phyloP scores from a whole-genome alignment of 2,888 invertebrate genomes.

The Synergus japonicus region DNA sequence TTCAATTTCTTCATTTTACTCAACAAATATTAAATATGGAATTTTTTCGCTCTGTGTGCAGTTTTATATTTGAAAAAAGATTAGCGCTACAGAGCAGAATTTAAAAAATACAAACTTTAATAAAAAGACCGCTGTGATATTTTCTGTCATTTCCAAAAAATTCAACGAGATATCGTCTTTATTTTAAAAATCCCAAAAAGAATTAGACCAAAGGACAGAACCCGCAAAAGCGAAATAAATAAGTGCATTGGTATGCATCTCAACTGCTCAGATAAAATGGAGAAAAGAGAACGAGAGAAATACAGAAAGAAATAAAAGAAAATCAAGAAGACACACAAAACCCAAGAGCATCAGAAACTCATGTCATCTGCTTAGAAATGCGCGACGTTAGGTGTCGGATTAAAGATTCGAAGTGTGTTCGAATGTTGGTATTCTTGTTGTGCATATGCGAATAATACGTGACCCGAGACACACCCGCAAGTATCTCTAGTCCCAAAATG shows the following conservation, averaged over 20 bases:
- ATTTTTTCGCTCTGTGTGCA: too few relatives aligned
- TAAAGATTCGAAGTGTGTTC: slow-evolving; percentile 73
- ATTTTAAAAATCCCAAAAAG: background rate
- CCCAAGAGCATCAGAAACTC: slow-evolving; percentile 49
- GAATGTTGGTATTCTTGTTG: slow-evolving; percentile 51
- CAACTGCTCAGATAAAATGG: slow-evolving; percentile 41
- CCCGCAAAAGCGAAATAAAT: slow-evolving; percentile 34
- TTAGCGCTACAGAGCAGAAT: too few relatives aligned
- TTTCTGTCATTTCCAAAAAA: too few relatives aligned
- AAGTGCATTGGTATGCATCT: slow-evolving; percentile 43
- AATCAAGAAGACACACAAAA: slow-evolving; percentile 43
- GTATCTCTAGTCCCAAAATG: slow-evolving; percentile 18
- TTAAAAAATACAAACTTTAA: too few relatives aligned
- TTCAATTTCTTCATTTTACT: too few relatives aligned
- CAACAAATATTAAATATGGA: too few relatives aligned
- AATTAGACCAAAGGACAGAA: background rate
- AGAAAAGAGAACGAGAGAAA: slow-evolving; percentile 4
- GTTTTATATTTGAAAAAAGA: too few relatives aligned
- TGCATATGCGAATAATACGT: slow-evolving; percentile 66
- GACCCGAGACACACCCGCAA: slow-evolving; percentile 43
- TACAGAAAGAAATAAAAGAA: background rate
- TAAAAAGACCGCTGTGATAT: too few relatives aligned
- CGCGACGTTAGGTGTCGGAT: slow-evolving; percentile 67
- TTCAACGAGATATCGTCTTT: too few relatives aligned
- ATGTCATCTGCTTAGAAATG: slow-evolving; percentile 67